Conservation (phyloP, 2,888 invertebrate species). For the Halictus quadricinctus region DNA sequence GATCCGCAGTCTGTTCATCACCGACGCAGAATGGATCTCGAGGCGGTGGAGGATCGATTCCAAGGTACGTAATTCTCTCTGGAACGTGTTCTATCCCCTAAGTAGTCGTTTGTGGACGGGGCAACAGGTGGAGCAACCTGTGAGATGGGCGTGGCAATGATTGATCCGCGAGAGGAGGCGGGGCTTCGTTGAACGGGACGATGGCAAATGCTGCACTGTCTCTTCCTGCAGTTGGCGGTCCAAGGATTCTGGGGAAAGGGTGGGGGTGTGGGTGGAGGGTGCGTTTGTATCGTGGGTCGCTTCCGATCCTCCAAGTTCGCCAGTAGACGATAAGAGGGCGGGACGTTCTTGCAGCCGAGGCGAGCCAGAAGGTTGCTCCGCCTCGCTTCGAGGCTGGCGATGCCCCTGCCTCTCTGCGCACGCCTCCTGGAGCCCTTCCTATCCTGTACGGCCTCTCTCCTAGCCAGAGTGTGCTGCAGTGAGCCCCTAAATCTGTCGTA, state of each 20-base stretch:
- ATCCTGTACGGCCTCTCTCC: conserved; percentile 35
- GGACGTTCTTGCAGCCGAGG: conserved; percentile 32
- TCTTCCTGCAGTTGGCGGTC: neutral
- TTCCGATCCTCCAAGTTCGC: conserved; percentile 23
- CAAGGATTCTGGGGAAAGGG: neutral
- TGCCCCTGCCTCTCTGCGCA: fast-evolving
- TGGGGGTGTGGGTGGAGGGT: neutral
- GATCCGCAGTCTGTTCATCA: neutral
- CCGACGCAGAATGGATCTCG: conserved; percentile 1
- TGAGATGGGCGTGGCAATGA: too few relatives aligned
- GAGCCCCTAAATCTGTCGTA: conserved; percentile 64
- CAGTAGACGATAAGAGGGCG: conserved; percentile 46
- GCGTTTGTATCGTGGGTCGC: neutral
- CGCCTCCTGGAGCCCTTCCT: neutral
- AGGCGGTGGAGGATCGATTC: conserved; percentile 9
- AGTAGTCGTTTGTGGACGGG: neutral
- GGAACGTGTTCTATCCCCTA: neutral
- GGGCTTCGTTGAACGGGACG: conserved; percentile 31
- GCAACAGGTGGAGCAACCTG: neutral
- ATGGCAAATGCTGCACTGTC: conserved; percentile 44
- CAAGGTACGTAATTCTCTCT: neutral
- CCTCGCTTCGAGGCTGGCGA: neutral
- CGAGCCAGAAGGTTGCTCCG: conserved; percentile 11
- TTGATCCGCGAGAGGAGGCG: neutral
- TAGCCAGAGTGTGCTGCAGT: conserved; percentile 58